Evolutionary conservation across 1,140 invertebrate species (phyloP).

Genomic region (Eumeta japonica): DNA sequence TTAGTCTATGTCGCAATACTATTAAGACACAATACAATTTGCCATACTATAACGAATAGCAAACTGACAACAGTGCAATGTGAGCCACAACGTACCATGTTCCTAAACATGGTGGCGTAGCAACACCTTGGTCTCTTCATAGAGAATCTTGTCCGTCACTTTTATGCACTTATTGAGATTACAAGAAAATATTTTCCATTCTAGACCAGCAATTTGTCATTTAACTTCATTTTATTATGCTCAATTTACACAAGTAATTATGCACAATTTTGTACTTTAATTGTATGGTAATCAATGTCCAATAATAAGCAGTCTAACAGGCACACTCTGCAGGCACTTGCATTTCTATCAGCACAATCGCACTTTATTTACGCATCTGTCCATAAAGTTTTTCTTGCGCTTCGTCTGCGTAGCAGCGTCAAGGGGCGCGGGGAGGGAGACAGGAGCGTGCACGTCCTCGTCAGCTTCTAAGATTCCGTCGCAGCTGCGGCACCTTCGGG

Average conservation of each 20-base stretch:
- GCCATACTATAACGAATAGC: constrained; percentile 56
- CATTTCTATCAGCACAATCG: constrained; percentile 60
- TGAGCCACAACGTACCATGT: constrained; percentile 34
- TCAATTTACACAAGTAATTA: constrained; percentile 46
- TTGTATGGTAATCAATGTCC: constrained; percentile 37
- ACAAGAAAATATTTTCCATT: constrained; percentile 15
- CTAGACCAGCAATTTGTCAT: neutral
- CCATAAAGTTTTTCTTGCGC: constrained; percentile 73
- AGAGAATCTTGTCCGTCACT: constrained; percentile 23
- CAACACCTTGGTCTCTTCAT: constrained; percentile 19
- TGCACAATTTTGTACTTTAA: constrained; percentile 52
- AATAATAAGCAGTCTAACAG: constrained; percentile 32
- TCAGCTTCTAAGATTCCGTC: constrained; percentile 46
- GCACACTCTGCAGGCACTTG: constrained; percentile 39
- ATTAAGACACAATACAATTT: constrained; percentile 38
- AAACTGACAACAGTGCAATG: constrained; percentile 27
- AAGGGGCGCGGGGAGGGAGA: constrained; percentile 41
- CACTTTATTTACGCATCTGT: constrained; percentile 75
- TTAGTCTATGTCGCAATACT: constrained; percentile 23
- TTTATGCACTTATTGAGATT: constrained; percentile 49
- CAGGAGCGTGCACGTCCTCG: constrained; percentile 36
- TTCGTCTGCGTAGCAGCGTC: constrained; percentile 53
- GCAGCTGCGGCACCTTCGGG: constrained; percentile 45
- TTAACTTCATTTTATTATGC: constrained; percentile 21
- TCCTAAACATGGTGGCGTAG: constrained; percentile 44